These are phyloP conservation scores for Dasypus novemcinctus DNA, from an alignment of 2,113 vertebrate species.

Conservation along the genomic window DNA sequence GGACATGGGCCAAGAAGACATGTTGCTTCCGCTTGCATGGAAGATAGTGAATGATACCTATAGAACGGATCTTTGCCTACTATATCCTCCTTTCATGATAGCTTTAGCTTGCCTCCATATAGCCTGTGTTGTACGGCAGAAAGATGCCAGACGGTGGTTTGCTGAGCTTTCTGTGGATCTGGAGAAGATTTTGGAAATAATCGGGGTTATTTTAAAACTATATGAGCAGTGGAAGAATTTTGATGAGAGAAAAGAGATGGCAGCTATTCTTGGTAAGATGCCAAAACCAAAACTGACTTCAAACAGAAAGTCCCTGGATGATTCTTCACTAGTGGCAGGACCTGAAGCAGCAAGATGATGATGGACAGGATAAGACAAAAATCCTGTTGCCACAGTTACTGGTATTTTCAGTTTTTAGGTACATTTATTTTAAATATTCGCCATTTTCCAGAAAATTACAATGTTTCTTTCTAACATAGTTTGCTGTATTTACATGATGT, in stretches of 20 bases:
- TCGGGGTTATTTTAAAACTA: too few species aligned
- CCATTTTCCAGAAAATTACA: constrained; percentile 53
- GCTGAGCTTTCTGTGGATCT: too few species aligned
- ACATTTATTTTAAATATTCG: constrained; percentile 64
- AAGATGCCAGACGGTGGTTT: too few species aligned
- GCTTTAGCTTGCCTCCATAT: not conserved
- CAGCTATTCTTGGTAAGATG: too few species aligned
- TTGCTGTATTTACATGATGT: constrained; percentile 68
- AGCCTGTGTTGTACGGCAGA: not conserved
- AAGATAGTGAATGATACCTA: constrained; percentile 99
- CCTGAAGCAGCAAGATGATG: constrained; percentile 77
- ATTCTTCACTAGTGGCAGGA: constrained; percentile 76
- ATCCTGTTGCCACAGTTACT: constrained; percentile 25
- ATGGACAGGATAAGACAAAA: constrained; percentile 72
- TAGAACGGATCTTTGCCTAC: constrained; percentile 97
- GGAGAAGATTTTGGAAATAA: too few species aligned
- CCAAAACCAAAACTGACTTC: too few species aligned
- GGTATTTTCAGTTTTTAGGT: constrained; percentile 75
- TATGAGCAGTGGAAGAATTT: too few species aligned
- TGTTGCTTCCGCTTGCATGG: constrained; percentile 98
- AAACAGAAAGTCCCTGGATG: too few species aligned
- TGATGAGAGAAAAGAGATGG: too few species aligned
- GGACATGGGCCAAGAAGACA: constrained; percentile 99
- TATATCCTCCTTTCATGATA: constrained; percentile 96
- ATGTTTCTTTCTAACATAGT: constrained; percentile 65